Evolutionary conservation across 1,140 invertebrate genomes (phyloP).

Genomic region (Vanessa tameamea): DNA sequence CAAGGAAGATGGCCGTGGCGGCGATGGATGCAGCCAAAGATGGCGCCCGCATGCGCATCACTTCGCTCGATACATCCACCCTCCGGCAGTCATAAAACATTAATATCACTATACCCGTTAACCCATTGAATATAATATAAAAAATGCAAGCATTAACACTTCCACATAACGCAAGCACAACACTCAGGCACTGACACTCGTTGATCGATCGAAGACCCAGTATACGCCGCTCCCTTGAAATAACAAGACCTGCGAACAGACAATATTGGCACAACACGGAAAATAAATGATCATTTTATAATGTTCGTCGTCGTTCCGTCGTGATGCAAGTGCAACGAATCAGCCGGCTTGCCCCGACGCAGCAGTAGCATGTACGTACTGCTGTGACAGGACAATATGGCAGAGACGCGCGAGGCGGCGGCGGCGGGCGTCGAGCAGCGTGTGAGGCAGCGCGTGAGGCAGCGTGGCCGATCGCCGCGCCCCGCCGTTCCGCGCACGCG

Average conservation of each 20-base stretch:
- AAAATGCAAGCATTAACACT: constrained; percentile 36
- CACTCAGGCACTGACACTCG: constrained; percentile 22
- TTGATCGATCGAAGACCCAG: background rate
- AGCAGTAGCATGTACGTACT: constrained; percentile 92
- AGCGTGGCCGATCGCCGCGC: constrained; percentile 50
- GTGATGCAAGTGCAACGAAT: constrained; percentile 61
- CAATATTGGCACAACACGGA: constrained; percentile 27
- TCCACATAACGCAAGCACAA: constrained; percentile 37
- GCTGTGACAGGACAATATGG: constrained; percentile 98
- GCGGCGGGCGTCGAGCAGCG: constrained; percentile 63
- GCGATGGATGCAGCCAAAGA: constrained; percentile 62
- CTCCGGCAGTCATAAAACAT: constrained; percentile 46
- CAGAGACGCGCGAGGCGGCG: constrained; percentile 74
- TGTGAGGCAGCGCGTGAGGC: constrained; percentile 62
- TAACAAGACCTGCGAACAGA: constrained; percentile 39
- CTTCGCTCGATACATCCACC: constrained; percentile 73
- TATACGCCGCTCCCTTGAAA: constrained; percentile 31
- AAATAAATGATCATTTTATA: background rate
- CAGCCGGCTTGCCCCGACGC: constrained; percentile 91
- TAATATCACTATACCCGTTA: constrained; percentile 24
- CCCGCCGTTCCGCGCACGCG: constrained; percentile 50
- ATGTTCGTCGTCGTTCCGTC: background rate
- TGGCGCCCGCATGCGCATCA: constrained; percentile 67
- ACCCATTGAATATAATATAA: constrained; percentile 4
- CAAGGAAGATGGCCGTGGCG: constrained; percentile 56